Percentiles rank a stretch among this genome's conserved stretches.
These are phyloP conservation scores for Drosophila nr. medialis DNA, from an alignment of 2,888 invertebrate genomes.

Conservation along the genomic window DNA sequence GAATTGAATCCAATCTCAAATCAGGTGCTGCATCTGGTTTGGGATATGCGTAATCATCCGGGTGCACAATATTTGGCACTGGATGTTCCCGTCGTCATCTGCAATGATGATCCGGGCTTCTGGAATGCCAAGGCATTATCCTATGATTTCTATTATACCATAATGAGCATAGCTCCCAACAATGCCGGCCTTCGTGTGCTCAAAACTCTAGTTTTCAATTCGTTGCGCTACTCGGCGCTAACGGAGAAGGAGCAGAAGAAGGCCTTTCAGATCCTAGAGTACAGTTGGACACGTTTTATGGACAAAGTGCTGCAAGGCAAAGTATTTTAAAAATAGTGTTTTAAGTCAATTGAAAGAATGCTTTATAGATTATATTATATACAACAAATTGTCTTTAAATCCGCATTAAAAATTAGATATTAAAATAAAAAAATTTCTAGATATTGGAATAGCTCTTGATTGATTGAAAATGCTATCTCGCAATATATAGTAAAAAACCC, in stretches of 20 bases:
- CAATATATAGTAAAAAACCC: neutral
- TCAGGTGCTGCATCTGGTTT: slow-evolving; percentile 86
- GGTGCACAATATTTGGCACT: slow-evolving; percentile 86
- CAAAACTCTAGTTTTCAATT: slow-evolving; percentile 88
- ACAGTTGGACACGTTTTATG: slow-evolving; percentile 79
- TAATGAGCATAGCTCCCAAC: slow-evolving; percentile 87
- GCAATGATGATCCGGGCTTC: slow-evolving; percentile 88
- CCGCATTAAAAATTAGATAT: too few species aligned
- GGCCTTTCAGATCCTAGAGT: slow-evolving; percentile 70
- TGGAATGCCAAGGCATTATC: slow-evolving; percentile 88
- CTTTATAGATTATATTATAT: too few species aligned
- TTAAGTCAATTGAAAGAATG: too few species aligned
- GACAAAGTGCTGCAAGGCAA: slow-evolving; percentile 71
- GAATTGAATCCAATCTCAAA: slow-evolving; percentile 84
- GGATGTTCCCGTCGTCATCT: slow-evolving; percentile 87
- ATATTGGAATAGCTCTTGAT: neutral
- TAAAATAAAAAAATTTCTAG: too few species aligned
- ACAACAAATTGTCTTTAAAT: too few species aligned
- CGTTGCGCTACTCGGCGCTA: slow-evolving; percentile 85
- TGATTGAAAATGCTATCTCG: neutral
- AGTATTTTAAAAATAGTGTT: slow-evolving; percentile 53
- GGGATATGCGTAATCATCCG: slow-evolving; percentile 89
- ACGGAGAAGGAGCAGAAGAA: slow-evolving; percentile 59
- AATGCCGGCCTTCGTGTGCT: slow-evolving; percentile 87
- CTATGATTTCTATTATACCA: slow-evolving; percentile 89